Evolutionary conservation across 2,797 vertebrate species (phyloP), one percentile per base, ranked within the genome.

Genomic region (Neosilurus mollespiculum): DNA sequence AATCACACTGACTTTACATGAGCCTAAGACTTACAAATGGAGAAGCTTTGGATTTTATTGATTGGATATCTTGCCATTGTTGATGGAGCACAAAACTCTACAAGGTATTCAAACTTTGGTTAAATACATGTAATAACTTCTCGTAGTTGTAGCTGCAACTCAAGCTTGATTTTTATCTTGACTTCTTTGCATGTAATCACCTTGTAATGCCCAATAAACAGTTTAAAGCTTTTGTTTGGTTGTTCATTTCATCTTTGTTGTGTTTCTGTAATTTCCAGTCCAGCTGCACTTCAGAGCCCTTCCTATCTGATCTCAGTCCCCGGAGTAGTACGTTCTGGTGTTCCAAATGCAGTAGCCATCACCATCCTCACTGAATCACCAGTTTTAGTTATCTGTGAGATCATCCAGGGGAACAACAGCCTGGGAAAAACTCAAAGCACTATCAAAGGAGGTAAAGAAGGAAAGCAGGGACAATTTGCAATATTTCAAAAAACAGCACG

Each of bases 301-400:
- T 87, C 90, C 5, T 94, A 94, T 83, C 85, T 94, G 86, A 86
- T 95, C 81, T 85, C 92, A n/a, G 76, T 81, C 34, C 89, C 93
- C n/a, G 18, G 4, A 22, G 6, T 54, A 1, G 34, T 94, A 12
- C 81, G 24, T 1, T 80, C 86, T 1, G 90, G 87, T 10, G 75
- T 91, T 78, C 90, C 88, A 0, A 80, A 76, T 0, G 66, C 86
- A 0, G 1, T 94, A 7, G 89, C 90, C 0, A 83, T 95, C 84
- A 88, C 89, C 54, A n/a, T 93, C 79, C 89, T 94, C 66, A 66
- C 54, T 5, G 0, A 53, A 30, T 84, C 86, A 0, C 2, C 71
- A 0, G 82, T 93, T 82, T 18, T 1, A 0, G 91, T 94, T 0
- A 86, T 81, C 0, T 90, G 89, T 84, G 81, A 84, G 43, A 87